phyloP scores from a whole-genome alignment of 1,140 invertebrate species.

The Charaxes varanes region DNA sequence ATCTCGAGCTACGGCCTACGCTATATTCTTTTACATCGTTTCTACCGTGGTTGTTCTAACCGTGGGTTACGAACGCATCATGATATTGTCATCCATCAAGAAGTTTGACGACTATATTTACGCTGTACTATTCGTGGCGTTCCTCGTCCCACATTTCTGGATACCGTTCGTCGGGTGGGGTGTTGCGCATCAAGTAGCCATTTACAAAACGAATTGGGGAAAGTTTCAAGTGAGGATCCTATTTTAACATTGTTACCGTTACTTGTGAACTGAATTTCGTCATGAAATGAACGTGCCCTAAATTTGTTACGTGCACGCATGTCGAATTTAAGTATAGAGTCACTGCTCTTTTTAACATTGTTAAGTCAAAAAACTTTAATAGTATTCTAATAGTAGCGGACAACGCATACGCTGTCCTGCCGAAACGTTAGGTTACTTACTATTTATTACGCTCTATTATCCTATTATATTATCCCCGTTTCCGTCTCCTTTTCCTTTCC shows the following conservation, averaged over 20 bases:
- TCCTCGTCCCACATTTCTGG: slow-evolving; percentile 78
- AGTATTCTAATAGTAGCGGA: too few species aligned
- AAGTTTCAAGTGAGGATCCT: slow-evolving; percentile 68
- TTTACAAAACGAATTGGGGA: slow-evolving; percentile 78
- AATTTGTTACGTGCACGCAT: too few species aligned
- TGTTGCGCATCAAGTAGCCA: slow-evolving; percentile 76
- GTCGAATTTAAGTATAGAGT: too few species aligned
- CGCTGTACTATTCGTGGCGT: slow-evolving; percentile 77
- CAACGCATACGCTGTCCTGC: too few species aligned
- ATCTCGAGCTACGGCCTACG: slow-evolving; percentile 74
- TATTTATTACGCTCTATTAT: too few species aligned
- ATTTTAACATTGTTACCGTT: slow-evolving; percentile 14
- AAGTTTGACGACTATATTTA: slow-evolving; percentile 80
- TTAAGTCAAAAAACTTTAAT: too few species aligned
- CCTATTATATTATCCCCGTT: too few species aligned
- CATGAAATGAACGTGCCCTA: slow-evolving; percentile 10
- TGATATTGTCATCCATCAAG: slow-evolving; percentile 73
- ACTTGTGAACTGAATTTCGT: slow-evolving; percentile 7
- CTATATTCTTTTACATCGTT: slow-evolving; percentile 75
- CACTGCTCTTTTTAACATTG: too few species aligned
- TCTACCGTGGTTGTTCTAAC: slow-evolving; percentile 72
- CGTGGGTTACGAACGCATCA: slow-evolving; percentile 75
- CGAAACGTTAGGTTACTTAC: too few species aligned
- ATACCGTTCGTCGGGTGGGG: slow-evolving; percentile 79
- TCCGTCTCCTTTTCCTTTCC: too few species aligned